Conservation (phyloP, 2,113 vertebrate species). For the Nerophis ophidion region DNA sequence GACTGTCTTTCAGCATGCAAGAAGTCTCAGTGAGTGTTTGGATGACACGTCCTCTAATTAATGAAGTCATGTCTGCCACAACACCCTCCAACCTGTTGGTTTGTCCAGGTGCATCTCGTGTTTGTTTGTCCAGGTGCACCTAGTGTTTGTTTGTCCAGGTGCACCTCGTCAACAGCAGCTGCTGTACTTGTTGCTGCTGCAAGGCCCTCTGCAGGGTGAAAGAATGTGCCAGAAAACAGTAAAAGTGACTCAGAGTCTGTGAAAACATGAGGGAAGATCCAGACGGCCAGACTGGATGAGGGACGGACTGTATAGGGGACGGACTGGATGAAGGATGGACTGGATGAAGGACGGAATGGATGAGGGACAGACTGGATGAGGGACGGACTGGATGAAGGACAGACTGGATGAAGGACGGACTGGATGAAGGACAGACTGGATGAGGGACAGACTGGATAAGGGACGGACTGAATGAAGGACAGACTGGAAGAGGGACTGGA, state of each 20-base stretch:
- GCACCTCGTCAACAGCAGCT: conserved; percentile 20
- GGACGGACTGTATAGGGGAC: neutral
- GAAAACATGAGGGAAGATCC: conserved; percentile 29
- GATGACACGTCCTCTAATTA: conserved; percentile 15
- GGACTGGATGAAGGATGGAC: no score
- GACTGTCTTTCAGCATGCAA: no score
- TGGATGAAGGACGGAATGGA: conserved; percentile 13
- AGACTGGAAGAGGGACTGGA: no score
- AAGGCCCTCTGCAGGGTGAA: conserved; percentile 5
- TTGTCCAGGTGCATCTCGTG: neutral
- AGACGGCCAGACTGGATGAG: conserved; percentile 22
- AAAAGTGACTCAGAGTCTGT: conserved; percentile 44
- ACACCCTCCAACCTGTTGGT: conserved; percentile 30
- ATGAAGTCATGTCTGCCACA: conserved; percentile 34
- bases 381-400: neutral
- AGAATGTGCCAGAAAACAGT: conserved; percentile 15
- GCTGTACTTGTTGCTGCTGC: neutral
- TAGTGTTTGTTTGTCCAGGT: conserved; percentile 27
- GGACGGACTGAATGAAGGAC: no score
- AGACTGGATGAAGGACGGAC: conserved; percentile 27
- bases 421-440: no score
- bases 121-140: conserved; percentile 18
- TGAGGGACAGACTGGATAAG: no score
- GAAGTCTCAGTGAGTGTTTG: neutral
- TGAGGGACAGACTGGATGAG: conserved; percentile 31